Evolutionary conservation across 1,140 invertebrate species (phyloP).

Genomic region (Agraylea sexmaculata): DNA sequence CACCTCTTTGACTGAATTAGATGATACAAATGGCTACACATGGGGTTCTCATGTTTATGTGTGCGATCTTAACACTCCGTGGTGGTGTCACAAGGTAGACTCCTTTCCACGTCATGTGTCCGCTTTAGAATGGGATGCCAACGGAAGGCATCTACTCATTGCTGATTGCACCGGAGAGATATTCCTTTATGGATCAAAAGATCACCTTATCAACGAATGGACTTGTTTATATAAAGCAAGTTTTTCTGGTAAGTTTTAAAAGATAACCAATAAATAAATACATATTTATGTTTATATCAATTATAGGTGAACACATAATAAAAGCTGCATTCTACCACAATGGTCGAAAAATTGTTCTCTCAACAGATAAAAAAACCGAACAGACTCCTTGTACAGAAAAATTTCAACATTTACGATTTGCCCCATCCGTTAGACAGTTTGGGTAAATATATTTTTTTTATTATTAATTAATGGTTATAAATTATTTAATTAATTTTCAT

Average conservation of each 20-base stretch:
- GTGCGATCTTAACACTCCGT: conserved; percentile 75
- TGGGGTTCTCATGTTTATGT: conserved; percentile 75
- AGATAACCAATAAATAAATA: neutral
- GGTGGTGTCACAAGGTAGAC: conserved; percentile 62
- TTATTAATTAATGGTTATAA: neutral
- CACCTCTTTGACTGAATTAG: conserved; percentile 56
- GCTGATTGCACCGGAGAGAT: conserved; percentile 64
- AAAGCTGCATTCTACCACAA: conserved; percentile 74
- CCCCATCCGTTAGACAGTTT: conserved; percentile 74
- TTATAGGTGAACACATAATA: conserved; percentile 69
- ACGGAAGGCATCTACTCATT: conserved; percentile 64
- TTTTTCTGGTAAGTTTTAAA: conserved; percentile 30
- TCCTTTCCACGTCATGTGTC: conserved; percentile 47
- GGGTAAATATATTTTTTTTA: conserved; percentile 37
- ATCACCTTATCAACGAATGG: conserved; percentile 78
- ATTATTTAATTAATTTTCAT: neutral
- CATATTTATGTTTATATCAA: conserved; percentile 25
- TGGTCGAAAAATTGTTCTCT: conserved; percentile 52
- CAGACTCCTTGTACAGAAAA: conserved; percentile 71
- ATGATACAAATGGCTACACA: conserved; percentile 50
- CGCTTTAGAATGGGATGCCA: conserved; percentile 73
- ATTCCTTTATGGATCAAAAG: conserved; percentile 63
- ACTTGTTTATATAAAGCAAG: conserved; percentile 35
- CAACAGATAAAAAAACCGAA: conserved; percentile 67
- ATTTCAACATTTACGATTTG: conserved; percentile 62